These are phyloP conservation scores for Lagopus muta DNA, from an alignment of 2,113 vertebrate genomes.

Conservation along the genomic window DNA sequence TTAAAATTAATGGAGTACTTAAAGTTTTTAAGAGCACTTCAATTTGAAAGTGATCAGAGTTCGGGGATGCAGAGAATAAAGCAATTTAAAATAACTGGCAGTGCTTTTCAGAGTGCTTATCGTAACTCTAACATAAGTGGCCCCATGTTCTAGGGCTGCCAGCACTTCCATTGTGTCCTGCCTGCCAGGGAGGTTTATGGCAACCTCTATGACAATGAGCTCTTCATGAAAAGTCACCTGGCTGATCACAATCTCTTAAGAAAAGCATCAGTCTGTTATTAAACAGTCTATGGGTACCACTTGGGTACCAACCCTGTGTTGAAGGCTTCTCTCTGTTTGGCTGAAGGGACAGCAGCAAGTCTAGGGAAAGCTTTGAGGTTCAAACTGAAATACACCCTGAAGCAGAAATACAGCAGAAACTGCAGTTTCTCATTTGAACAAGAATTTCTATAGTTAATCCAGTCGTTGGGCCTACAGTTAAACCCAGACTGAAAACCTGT, in stretches of 20 bases:
- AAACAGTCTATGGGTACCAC: not conserved
- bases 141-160: not conserved
- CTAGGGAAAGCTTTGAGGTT: not conserved
- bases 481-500: not conserved
- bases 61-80: conserved; percentile 25
- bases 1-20: conserved; percentile 72
- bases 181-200: not conserved
- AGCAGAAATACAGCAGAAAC: not conserved
- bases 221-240: not conserved
- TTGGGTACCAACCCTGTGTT: not conserved
- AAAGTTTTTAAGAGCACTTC: conserved; percentile 71
- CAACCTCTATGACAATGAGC: not conserved
- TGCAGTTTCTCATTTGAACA: not conserved
- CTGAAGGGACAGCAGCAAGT: not conserved
- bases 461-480: not conserved
- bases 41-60: conserved; percentile 64
- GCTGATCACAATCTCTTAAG: not conserved
- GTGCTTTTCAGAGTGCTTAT: conserved; percentile 26
- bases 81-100: conserved; percentile 45
- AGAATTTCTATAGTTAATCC: accelerated
- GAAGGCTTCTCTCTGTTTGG: not conserved
- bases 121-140: not conserved
- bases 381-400: not conserved
- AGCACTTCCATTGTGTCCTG: not conserved
- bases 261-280: not conserved